Percentiles rank a stretch among this genome's conserved stretches.
Evolutionary conservation across 2,888 invertebrate species (phyloP).

Genomic region (Parasteatoda lunata): DNA sequence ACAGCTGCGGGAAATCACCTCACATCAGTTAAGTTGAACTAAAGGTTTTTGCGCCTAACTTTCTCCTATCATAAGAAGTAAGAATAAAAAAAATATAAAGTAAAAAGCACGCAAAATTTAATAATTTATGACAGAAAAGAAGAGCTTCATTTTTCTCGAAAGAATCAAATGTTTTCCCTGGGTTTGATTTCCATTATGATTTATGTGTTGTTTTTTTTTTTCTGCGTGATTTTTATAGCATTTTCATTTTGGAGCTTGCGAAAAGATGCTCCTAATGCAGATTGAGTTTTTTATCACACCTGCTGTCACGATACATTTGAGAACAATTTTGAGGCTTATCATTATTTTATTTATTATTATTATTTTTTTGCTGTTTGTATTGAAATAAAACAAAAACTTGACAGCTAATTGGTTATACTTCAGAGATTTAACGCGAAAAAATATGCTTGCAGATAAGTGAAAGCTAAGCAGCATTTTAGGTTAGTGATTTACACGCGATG

Average conservation of each 20-base stretch:
- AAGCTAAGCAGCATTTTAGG: too few relatives aligned
- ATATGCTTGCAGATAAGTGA: too few relatives aligned
- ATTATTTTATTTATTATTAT: not conserved
- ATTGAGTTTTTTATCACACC: conserved; percentile 27
- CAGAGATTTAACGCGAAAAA: too few relatives aligned
- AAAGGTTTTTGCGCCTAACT: conserved; percentile 54
- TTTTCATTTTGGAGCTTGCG: conserved; percentile 9
- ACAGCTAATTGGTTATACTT: too few relatives aligned
- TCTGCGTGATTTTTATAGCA: conserved; percentile 27
- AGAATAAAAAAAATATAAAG: conserved; percentile 1
- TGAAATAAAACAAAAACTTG: too few relatives aligned
- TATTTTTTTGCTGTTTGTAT: not conserved
- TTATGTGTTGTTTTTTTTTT: conserved; percentile 27
- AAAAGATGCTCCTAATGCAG: conserved; percentile 37
- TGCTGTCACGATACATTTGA: not conserved
- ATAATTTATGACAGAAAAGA: conserved; percentile 51
- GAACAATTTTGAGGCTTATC: not conserved
- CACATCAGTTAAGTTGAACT: conserved; percentile 47
- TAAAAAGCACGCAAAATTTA: conserved; percentile 44
- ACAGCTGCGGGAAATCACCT: conserved; percentile 61
- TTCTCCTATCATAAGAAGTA: conserved; percentile 23
- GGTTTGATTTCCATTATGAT: conserved; percentile 50
- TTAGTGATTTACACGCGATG: too few relatives aligned
- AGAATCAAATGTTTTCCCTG: conserved; percentile 18
- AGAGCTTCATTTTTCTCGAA: conserved; percentile 13